Percentiles rank a stretch among this genome's conserved stretches.
Evolutionary conservation across 2,113 vertebrate genomes (phyloP).

Genomic region (Numida meleagris): DNA sequence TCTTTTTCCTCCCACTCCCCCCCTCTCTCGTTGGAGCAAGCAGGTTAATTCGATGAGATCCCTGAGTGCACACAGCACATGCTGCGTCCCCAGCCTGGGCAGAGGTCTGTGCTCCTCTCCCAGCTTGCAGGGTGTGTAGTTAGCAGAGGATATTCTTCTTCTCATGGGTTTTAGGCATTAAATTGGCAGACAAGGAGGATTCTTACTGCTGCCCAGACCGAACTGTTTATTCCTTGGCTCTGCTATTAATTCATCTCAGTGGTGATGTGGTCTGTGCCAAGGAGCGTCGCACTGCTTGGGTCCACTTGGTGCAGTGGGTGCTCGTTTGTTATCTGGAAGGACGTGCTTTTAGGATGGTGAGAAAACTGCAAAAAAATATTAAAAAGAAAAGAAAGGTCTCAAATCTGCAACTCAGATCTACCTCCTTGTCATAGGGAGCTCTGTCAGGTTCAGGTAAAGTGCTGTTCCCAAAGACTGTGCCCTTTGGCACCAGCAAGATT

Average conservation of each 20-base stretch:
- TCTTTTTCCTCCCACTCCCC: neutral
- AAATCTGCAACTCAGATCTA: neutral
- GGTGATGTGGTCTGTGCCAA: neutral
- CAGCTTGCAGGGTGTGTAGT: neutral
- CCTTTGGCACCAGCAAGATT: neutral
- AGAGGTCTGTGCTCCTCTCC: neutral
- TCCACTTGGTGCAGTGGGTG: neutral
- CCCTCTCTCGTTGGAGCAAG: conserved; percentile 15
- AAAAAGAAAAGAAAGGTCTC: neutral
- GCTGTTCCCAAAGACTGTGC: neutral
- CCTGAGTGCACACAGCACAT: neutral
- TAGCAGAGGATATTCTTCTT: neutral
- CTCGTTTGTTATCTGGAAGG: neutral
- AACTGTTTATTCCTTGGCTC: neutral
- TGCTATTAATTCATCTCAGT: neutral
- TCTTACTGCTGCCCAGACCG: neutral
- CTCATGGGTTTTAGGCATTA: neutral
- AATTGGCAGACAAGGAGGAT: neutral
- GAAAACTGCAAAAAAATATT: fast-evolving
- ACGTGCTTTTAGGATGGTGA: neutral
- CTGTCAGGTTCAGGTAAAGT: neutral
- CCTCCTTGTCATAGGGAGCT: neutral
- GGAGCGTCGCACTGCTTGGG: neutral
- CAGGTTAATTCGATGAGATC: conserved; percentile 40
- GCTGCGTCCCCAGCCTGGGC: neutral